These are phyloP conservation scores for Amazona finschi DNA, from an alignment of 2,797 vertebrate species.

Conservation along the genomic window DNA sequence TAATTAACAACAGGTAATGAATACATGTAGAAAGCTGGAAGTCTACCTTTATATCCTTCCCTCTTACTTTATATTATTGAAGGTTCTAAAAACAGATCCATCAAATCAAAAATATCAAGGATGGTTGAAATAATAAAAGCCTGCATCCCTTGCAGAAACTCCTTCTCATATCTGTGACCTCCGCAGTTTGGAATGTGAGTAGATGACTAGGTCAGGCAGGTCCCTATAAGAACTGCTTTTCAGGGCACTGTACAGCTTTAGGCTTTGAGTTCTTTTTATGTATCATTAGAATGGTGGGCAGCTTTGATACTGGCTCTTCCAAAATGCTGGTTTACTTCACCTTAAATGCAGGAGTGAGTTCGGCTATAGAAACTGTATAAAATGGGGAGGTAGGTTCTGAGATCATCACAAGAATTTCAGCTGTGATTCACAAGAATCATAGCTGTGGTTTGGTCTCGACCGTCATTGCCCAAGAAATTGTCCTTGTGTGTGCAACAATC, in stretches of 20 bases:
- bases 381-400: background rate
- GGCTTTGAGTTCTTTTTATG: background rate
- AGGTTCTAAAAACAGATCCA: background rate
- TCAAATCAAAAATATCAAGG: background rate
- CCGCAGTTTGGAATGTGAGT: background rate
- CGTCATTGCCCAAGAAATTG: background rate
- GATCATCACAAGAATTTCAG: background rate
- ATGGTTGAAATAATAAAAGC: background rate
- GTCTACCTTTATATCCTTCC: background rate
- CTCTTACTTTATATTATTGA: background rate
- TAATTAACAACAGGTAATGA: background rate
- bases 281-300: background rate
- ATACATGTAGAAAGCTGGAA: background rate
- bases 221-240: background rate
- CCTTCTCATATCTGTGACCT: background rate
- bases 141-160: background rate
- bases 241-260: background rate
- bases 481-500: background rate
- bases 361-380: background rate
- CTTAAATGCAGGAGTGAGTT: background rate
- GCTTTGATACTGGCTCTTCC: background rate
- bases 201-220: background rate
- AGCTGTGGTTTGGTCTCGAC: background rate
- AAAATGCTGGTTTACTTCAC: background rate
- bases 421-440: background rate